phyloP scores from a whole-genome alignment of 2,888 invertebrate genomes.

The Endomychus coccineus region DNA sequence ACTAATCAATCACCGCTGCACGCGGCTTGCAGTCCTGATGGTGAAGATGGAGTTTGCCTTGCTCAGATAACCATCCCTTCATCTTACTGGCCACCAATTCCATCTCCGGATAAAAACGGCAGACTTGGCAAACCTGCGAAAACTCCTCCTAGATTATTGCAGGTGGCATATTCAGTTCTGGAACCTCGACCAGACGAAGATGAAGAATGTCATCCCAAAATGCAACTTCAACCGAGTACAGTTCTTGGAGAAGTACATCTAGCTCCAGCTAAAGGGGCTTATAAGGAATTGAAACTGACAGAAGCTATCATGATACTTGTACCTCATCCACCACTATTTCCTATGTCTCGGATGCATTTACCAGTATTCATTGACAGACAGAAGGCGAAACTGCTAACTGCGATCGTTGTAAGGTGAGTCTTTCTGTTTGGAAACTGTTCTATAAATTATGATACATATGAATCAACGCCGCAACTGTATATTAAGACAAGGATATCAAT shows the following conservation, averaged over 20 bases:
- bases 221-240: conserved; percentile 56
- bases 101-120: conserved; percentile 55
- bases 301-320: conserved; percentile 81
- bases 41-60: conserved; percentile 87
- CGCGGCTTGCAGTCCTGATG: conserved; percentile 88
- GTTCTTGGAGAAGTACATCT: conserved; percentile 58
- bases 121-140: conserved; percentile 41
- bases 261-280: conserved; percentile 69
- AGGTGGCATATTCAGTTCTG: conserved; percentile 81
- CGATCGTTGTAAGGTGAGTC: conserved; percentile 77
- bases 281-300: conserved; percentile 76
- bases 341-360: conserved; percentile 81
- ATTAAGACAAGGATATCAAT: too few relatives aligned
- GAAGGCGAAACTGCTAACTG: conserved; percentile 58
- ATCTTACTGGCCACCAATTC: conserved; percentile 81
- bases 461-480: conserved; percentile 1
- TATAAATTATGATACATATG: background rate
- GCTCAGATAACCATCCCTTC: conserved; percentile 78
- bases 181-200: conserved; percentile 66
- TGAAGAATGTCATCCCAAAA: conserved; percentile 67
- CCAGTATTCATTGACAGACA: conserved; percentile 79
- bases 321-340: conserved; percentile 83
- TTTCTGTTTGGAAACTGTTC: background rate
- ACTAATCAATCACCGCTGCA: conserved; percentile 59
- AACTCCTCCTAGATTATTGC: conserved; percentile 63